Percentiles rank a stretch among this genome's conserved stretches.
These are phyloP conservation scores for Odocoileus virginianus DNA, from an alignment of 2,113 vertebrate genomes.

Conservation along the genomic window DNA sequence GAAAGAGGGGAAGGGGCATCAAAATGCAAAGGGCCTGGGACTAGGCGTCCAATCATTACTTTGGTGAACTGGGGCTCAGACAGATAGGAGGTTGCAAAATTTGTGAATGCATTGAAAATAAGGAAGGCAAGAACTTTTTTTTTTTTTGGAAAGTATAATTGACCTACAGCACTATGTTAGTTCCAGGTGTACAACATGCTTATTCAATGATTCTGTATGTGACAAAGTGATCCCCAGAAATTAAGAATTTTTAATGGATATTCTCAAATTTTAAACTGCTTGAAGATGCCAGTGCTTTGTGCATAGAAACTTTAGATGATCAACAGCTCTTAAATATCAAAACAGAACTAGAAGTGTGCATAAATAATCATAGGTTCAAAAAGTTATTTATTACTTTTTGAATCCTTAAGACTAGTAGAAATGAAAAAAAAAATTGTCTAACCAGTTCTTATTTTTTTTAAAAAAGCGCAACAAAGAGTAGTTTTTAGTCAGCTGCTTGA, in stretches of 20 bases:
- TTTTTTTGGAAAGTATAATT: neutral
- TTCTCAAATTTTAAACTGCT: conserved; percentile 21
- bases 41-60: neutral
- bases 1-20: neutral
- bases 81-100: neutral
- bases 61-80: neutral
- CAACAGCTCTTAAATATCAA: neutral
- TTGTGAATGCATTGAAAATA: neutral
- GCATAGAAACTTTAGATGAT: conserved; percentile 9
- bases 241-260: neutral
- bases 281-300: neutral
- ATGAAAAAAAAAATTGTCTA: neutral
- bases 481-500: neutral
- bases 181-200: neutral
- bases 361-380: neutral
- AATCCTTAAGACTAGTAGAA: neutral
- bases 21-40: neutral
- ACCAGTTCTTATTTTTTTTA: neutral
- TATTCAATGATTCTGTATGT: neutral
- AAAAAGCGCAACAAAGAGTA: neutral
- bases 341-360: neutral
- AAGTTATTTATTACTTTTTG: conserved; percentile 22
- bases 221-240: neutral
- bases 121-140: neutral
- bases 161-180: neutral